Conservation (phyloP, 2,888 invertebrate genomes). For the Andricus curvator region DNA sequence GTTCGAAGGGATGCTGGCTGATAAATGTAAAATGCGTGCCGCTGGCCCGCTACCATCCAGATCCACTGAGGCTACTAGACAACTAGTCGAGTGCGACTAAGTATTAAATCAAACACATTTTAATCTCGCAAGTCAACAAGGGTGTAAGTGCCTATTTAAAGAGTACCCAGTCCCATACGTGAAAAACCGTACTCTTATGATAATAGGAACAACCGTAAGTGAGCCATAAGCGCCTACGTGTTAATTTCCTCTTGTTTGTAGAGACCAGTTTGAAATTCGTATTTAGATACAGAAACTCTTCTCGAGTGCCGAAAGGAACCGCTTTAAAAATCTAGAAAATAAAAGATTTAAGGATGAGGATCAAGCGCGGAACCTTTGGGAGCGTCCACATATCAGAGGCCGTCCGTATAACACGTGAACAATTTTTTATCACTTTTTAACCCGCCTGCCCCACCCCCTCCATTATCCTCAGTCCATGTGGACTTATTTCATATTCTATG, state of each 20-base stretch:
- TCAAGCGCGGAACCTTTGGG: neutral
- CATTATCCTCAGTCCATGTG: no score
- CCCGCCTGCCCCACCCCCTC: no score
- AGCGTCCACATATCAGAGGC: no score
- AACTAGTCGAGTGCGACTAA: slow-evolving; percentile 67
- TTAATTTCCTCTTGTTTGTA: neutral
- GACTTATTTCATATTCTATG: no score
- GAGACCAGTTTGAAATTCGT: neutral
- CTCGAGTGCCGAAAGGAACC: neutral
- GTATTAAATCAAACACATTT: slow-evolving; percentile 72
- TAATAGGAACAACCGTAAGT: slow-evolving; percentile 10
- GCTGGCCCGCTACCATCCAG: slow-evolving; percentile 43
- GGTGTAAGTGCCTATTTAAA: slow-evolving; percentile 42
- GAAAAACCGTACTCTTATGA: slow-evolving; percentile 32
- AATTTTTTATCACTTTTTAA: no score
- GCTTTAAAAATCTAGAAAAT: neutral
- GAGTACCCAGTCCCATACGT: slow-evolving; percentile 41
- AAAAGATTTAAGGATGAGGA: neutral
- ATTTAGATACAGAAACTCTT: neutral
- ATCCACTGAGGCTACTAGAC: slow-evolving; percentile 57
- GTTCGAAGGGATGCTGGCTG: slow-evolving; percentile 51
- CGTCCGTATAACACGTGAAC: no score
- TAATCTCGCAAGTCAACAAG: slow-evolving; percentile 68
- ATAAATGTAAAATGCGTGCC: slow-evolving; percentile 57
- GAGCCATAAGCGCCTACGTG: slow-evolving; percentile 44